These are phyloP conservation scores for Eupithecia abbreviata DNA, from an alignment of 2,888 invertebrate genomes.

Conservation along the genomic window DNA sequence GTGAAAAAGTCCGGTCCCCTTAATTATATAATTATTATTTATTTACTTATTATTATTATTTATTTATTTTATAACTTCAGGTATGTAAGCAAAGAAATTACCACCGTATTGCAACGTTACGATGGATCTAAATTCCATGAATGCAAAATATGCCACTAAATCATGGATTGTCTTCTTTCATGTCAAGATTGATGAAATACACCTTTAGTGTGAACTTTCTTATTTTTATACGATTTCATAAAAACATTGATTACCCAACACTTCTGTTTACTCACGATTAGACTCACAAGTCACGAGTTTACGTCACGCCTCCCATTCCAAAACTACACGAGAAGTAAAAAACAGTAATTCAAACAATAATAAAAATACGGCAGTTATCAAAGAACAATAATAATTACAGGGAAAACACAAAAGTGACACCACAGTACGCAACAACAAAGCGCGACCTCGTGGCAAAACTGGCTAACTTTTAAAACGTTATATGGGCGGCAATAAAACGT, in stretches of 20 bases:
- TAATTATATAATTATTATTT: background rate
- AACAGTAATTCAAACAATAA: constrained; percentile 48
- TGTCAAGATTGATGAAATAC: constrained; percentile 71
- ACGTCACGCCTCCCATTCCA: constrained; percentile 36
- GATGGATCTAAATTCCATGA: constrained; percentile 76
- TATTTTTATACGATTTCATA: constrained; percentile 29
- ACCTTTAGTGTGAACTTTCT: constrained; percentile 48
- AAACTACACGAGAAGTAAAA: constrained; percentile 39
- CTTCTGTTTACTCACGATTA: constrained; percentile 36
- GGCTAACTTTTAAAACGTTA: constrained; percentile 83
- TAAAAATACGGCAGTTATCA: constrained; percentile 67
- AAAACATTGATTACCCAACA: constrained; percentile 26
- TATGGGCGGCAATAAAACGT: constrained; percentile 82
- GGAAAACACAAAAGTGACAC: constrained; percentile 64
- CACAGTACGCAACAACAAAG: constrained; percentile 57
- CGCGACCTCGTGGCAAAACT: constrained; percentile 71
- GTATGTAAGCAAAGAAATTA: background rate
- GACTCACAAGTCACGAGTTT: constrained; percentile 34
- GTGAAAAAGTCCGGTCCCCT: background rate
- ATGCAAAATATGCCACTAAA: constrained; percentile 76
- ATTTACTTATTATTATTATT: background rate
- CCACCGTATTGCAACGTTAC: background rate
- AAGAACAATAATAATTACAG: constrained; percentile 77
- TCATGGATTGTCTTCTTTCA: constrained; percentile 70
- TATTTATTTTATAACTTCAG: background rate